phyloP scores from a whole-genome alignment of 2,797 vertebrate genomes.

The Gymnothorax javanicus region DNA sequence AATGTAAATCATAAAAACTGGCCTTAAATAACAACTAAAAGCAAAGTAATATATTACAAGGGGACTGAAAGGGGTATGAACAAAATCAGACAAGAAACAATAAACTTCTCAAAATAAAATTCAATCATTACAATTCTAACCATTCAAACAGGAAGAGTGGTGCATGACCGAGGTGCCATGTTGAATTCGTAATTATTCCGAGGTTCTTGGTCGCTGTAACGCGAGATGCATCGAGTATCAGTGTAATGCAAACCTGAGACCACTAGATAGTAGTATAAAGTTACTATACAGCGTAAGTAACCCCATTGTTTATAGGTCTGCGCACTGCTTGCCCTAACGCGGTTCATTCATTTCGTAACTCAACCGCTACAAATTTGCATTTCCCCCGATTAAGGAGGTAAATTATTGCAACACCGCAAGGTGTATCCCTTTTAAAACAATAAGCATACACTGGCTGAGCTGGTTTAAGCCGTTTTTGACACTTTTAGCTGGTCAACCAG shows the following conservation, averaged over 20 bases:
- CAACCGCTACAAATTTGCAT: too few relatives aligned
- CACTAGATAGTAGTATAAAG: slow-evolving; percentile 28
- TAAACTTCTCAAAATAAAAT: neutral
- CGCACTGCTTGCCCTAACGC: too few relatives aligned
- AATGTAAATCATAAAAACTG: slow-evolving; percentile 67
- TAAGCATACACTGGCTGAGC: too few relatives aligned
- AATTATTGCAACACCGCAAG: too few relatives aligned
- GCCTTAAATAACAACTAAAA: neutral
- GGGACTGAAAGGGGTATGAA: slow-evolving; percentile 13
- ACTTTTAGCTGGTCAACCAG: too few relatives aligned
- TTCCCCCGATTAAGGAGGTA: too few relatives aligned
- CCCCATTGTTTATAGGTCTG: too few relatives aligned
- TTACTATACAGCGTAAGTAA: too few relatives aligned
- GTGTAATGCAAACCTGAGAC: neutral
- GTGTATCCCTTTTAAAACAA: too few relatives aligned
- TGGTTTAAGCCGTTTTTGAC: too few relatives aligned
- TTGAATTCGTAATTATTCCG: neutral
- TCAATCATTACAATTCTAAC: neutral
- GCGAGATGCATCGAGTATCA: neutral
- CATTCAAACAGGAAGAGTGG: neutral
- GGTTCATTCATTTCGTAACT: too few relatives aligned
- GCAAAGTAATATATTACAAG: slow-evolving; percentile 21
- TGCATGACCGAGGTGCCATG: neutral
- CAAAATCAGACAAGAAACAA: slow-evolving; percentile 32
- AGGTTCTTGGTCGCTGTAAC: neutral